Evolutionary conservation across 2,888 invertebrate genomes (phyloP).

Genomic region (Eupithecia subfuscata): DNA sequence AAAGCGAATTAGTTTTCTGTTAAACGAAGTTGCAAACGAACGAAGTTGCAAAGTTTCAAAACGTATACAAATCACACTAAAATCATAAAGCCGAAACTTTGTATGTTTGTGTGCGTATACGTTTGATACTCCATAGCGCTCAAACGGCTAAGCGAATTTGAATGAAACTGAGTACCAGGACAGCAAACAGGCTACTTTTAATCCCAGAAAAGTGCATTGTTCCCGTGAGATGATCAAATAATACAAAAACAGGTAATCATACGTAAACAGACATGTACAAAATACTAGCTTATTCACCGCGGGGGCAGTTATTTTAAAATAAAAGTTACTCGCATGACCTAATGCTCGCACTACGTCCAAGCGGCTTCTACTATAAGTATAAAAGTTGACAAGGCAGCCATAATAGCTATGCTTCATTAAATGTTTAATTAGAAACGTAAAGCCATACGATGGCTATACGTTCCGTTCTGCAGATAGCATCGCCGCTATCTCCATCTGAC

Average conservation of each 20-base stretch:
- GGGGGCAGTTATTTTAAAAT: background rate
- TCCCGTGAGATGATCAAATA: background rate
- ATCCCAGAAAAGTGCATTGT: background rate
- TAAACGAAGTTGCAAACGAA: too few relatives aligned
- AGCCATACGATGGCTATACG: slow-evolving; percentile 7
- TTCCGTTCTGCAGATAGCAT: slow-evolving; percentile 59
- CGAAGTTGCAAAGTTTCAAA: background rate
- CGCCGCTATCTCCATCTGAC: slow-evolving; percentile 74
- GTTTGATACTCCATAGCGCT: background rate
- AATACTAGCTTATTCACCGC: background rate
- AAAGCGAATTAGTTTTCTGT: background rate
- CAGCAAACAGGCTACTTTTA: background rate
- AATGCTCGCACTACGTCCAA: background rate
- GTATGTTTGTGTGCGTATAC: background rate
- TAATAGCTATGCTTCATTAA: slow-evolving; percentile 13
- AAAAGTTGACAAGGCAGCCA: background rate
- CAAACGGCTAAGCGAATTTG: background rate
- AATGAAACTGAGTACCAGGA: background rate
- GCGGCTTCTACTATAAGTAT: background rate
- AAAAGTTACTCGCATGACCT: background rate
- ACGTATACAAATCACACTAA: background rate
- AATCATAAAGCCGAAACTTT: background rate
- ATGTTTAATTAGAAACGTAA: slow-evolving; percentile 32
- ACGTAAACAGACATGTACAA: too few relatives aligned
- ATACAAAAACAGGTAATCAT: too few relatives aligned